Base-by-base conservation (phyloP, 35 echinoderm and acorn worm genomes). In the Ophioderma brevispina region DNA sequence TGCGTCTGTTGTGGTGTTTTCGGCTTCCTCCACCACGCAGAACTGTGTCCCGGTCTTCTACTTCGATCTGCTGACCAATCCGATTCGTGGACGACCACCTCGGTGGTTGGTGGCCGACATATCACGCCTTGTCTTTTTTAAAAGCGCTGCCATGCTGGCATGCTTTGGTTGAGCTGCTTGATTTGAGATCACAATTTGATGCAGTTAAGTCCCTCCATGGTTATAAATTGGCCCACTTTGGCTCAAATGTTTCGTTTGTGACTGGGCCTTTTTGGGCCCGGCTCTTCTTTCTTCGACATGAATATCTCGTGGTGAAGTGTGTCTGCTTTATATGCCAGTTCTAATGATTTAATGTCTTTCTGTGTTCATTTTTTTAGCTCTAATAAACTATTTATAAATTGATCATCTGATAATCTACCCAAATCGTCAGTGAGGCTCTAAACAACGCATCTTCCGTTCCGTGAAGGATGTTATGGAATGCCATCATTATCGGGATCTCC, bases 51-150 rank as follows among this genome's bases (percentile, higher is more conserved):
- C 3, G 15, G 55, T 85, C 55, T 85, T 32, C 32, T 37, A 31
- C 70, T 85, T 14, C 79, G 21, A 34, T 85, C 92, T 55, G 84
- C 92, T 55, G 84, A 82, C 95, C 95, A 97, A 31, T 92, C 95
- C 38, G 89, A 75, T n/a, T 36, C 78, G 85, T 31, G 92, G 86
- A 35, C 89, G 76, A 37, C 95, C 95, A 84, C 63, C 88, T 21
- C 90, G 96, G 36, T 93, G 96, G 87, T 94, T 94, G 28, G 90
- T 25, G 28, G 90, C 33, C 0, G 96, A 98, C 96, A 98, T 98
- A 76, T 98, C 96, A 86, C 81, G 89, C 0, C 95, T 90, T 80
- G 91, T 95, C 80, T 98, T 93, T 40, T 89, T 90, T 39, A 80
- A 80, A n/a, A 92, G 64, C 38, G 90, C 87, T 25, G 93, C 95